Percentiles rank a stretch among this genome's conserved stretches.
Conservation (phyloP, 64 coral and sea anemone species). For the Cladopsammia gracilis region DNA sequence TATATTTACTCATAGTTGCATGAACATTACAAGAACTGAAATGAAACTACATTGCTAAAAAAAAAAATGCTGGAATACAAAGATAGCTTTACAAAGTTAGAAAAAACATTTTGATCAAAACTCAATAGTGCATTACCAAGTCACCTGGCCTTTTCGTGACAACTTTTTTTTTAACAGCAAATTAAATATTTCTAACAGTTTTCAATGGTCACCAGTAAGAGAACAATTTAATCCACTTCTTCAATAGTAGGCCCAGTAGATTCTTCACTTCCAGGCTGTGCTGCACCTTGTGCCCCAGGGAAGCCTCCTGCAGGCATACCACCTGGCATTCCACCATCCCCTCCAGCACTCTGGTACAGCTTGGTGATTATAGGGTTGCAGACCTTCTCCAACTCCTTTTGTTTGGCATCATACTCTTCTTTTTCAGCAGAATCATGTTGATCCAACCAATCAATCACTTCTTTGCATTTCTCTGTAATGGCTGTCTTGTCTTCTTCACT, state of each 20-base stretch:
- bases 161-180: no score
- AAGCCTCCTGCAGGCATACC: constrained; percentile 45
- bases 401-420: constrained; percentile 53
- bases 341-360: constrained; percentile 68
- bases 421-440: constrained; percentile 29
- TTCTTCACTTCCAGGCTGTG: constrained; percentile 34
- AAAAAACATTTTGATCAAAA: no score
- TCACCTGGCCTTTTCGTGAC: no score
- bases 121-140: no score
- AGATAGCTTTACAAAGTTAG: no score
- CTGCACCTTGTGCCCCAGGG: constrained; percentile 27
- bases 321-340: constrained; percentile 24
- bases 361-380: constrained; percentile 78
- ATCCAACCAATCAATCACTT: constrained; percentile 69
- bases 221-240: constrained; percentile 75
- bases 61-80: no score
- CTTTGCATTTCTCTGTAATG: constrained; percentile 66
- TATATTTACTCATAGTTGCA: no score
- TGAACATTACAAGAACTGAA: no score
- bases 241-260: constrained; percentile 81
- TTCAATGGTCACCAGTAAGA: no score
- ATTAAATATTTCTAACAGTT: no score
- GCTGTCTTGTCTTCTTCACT: constrained; percentile 74
- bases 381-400: constrained; percentile 66
- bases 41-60: no score